Percentiles rank a stretch among this genome's conserved stretches.
Evolutionary conservation across 23 tunicate genomes (phyloP).

Genomic region (Phallusia fumigata): DNA sequence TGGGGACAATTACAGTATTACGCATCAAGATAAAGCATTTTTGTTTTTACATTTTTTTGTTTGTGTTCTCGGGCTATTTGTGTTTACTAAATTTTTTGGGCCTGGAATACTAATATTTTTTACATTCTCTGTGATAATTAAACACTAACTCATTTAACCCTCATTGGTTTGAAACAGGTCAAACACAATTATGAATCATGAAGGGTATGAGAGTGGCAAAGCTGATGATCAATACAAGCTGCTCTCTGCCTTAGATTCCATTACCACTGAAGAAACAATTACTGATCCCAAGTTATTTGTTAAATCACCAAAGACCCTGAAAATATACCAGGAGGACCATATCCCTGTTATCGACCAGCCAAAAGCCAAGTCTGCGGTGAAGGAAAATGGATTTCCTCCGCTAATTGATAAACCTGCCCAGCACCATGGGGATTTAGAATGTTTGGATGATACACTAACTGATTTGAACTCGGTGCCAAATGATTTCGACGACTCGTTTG

Average conservation of each 20-base stretch:
- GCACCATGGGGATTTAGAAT: not conserved
- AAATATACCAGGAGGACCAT: not conserved
- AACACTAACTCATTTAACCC: too few species aligned
- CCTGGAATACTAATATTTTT: too few species aligned
- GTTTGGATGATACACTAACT: slow-evolving; percentile 31
- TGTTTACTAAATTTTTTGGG: too few species aligned
- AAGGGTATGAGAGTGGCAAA: slow-evolving; percentile 21
- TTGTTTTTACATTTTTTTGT: too few species aligned
- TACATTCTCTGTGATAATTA: too few species aligned
- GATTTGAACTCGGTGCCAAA: slow-evolving; percentile 8
- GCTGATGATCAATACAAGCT: slow-evolving; percentile 37
- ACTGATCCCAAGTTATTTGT: too few species aligned
- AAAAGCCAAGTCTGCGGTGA: not conserved
- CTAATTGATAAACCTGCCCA: not conserved
- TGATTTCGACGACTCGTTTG: slow-evolving; percentile 15
- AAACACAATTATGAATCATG: slow-evolving; percentile 30
- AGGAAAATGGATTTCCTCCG: not conserved
- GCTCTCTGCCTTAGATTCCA: slow-evolving; percentile 15
- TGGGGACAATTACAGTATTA: too few species aligned
- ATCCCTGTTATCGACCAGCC: not conserved
- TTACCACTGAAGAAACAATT: not conserved
- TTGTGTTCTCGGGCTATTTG: too few species aligned
- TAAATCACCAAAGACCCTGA: not conserved
- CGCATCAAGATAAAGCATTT: too few species aligned
- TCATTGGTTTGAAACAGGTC: not conserved